phyloP scores from a whole-genome alignment of 2,797 vertebrate genomes.

The Tadarida brasiliensis region DNA sequence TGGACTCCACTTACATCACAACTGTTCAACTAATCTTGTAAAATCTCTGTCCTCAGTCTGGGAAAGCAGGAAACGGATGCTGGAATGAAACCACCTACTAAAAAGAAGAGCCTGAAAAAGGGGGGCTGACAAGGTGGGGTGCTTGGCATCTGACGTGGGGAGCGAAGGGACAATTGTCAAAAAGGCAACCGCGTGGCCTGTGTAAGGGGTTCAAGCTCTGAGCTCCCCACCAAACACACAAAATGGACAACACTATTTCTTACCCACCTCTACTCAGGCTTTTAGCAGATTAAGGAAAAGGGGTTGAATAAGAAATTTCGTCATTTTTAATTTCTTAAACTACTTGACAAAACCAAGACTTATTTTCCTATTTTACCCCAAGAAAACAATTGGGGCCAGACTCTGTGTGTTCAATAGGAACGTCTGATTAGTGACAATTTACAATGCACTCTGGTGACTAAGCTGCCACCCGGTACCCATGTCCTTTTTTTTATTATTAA shows the following conservation, averaged over 20 bases:
- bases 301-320: neutral
- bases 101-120: neutral
- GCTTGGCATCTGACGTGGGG: rapidly evolving
- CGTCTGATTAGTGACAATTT: neutral
- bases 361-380: neutral
- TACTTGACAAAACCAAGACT: neutral
- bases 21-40: neutral
- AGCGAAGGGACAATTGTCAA: rapidly evolving
- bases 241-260: neutral
- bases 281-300: neutral
- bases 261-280: neutral
- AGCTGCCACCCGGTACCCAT: neutral
- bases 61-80: neutral
- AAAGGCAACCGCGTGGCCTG: neutral
- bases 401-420: no score
- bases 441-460: neutral
- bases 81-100: neutral
- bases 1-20: neutral
- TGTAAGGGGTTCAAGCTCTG: neutral
- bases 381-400: neutral
- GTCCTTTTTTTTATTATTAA: no score
- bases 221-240: neutral
- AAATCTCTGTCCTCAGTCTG: neutral
- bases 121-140: neutral
- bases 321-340: slow-evolving; percentile 29